These are phyloP conservation scores for Agonopterix subpropinquella DNA, from an alignment of 2,888 invertebrate genomes.

Conservation along the genomic window DNA sequence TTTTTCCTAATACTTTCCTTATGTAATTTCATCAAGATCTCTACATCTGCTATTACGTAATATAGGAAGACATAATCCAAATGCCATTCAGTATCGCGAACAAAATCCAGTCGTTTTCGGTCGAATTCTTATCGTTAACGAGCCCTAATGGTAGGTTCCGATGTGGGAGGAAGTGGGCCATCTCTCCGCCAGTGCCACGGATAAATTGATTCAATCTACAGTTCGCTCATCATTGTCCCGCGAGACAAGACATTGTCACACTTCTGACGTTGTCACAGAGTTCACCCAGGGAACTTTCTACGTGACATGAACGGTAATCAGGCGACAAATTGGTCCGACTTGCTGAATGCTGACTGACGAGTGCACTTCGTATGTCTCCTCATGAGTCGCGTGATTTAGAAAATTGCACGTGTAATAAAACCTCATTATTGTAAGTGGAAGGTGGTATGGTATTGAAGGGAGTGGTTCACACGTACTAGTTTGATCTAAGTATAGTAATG, in stretches of 20 bases:
- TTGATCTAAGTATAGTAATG: no score
- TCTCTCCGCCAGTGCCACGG: conserved; percentile 59
- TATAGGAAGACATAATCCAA: not conserved
- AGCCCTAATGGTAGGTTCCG: conserved; percentile 48
- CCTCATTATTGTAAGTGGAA: not conserved
- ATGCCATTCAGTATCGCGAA: not conserved
- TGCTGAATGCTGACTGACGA: not conserved
- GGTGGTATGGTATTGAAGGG: no score
- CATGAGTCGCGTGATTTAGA: not conserved
- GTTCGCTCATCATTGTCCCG: conserved; percentile 9
- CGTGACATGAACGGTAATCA: conserved; percentile 25
- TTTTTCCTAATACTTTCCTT: no score
- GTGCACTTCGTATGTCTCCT: not conserved
- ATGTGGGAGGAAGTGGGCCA: conserved; percentile 55
- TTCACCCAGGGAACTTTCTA: no score
- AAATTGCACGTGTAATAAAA: not conserved
- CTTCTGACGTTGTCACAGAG: no score
- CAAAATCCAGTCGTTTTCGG: conserved; percentile 24
- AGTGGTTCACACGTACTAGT: not conserved
- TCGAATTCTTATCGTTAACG: conserved; percentile 52
- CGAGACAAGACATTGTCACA: no score
- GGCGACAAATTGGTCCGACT: conserved; percentile 49
- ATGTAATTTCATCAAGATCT: no score
- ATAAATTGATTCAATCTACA: conserved; percentile 63
- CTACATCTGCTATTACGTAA: no score